phyloP scores from a whole-genome alignment of 2,113 vertebrate genomes.

The Rissa tridactyla region DNA sequence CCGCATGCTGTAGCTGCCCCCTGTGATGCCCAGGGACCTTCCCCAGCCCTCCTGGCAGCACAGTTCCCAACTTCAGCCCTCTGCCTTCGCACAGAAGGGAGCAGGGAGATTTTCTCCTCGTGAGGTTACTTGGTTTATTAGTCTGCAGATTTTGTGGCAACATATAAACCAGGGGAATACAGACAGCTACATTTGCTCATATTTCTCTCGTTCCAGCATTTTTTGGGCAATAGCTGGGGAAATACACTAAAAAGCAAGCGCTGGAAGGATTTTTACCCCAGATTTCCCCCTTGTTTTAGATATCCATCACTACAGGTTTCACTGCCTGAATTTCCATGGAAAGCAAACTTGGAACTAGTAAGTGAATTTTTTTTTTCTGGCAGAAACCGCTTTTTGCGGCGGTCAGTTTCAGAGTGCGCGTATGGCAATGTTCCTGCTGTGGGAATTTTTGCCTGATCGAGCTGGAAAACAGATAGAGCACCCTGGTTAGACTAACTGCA shows the following conservation, averaged over 20 bases:
- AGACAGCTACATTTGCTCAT: background rate
- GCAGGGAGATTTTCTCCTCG: background rate
- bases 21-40: background rate
- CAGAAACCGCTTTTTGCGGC: background rate
- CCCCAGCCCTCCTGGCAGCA: background rate
- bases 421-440: background rate
- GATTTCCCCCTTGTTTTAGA: background rate
- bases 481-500: background rate
- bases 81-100: background rate
- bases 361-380: background rate
- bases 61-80: background rate
- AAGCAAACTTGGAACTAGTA: background rate
- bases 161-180: background rate
- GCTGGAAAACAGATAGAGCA: background rate
- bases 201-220: background rate
- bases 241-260: background rate
- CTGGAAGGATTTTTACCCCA: background rate
- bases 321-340: background rate
- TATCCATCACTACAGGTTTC: background rate
- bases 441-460: background rate
- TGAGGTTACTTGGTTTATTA: background rate
- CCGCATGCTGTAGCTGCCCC: fast-evolving
- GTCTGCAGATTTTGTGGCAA: background rate
- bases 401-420: background rate
- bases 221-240: background rate